Percentiles rank a stretch among this genome's conserved stretches.
These are phyloP conservation scores for Phaenicophaeus curvirostris DNA, from an alignment of 2,797 vertebrate genomes.

Conservation along the genomic window DNA sequence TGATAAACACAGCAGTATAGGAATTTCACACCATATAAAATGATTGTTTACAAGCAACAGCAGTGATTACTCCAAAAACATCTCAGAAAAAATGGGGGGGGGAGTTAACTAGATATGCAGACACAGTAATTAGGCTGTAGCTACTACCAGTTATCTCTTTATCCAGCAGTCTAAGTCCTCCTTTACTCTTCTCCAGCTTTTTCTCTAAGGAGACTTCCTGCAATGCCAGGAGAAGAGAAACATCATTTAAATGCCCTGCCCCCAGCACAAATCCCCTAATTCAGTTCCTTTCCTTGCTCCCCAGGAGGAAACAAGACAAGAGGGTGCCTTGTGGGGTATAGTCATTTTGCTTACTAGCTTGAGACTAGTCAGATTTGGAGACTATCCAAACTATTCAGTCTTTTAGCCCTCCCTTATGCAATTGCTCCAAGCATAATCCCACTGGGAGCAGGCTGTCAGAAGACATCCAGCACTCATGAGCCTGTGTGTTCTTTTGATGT, in stretches of 20 bases:
- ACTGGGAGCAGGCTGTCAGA: not conserved
- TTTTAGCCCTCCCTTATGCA: not conserved
- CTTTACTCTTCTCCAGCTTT: not conserved
- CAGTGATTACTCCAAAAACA: not conserved
- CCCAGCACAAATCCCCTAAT: not conserved
- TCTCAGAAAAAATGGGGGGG: not conserved
- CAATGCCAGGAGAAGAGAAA: not conserved
- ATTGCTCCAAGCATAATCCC: not conserved
- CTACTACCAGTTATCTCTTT: constrained; percentile 5
- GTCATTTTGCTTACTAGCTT: constrained; percentile 16
- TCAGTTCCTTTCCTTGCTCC: not conserved
- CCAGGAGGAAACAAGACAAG: not conserved
- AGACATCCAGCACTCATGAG: not conserved
- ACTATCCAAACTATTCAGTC: not conserved
- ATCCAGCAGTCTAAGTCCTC: not conserved
- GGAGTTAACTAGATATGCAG: not conserved
- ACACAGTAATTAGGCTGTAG: constrained; percentile 30
- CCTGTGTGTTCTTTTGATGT: not conserved
- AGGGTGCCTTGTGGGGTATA: not conserved
- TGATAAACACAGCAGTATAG: constrained; percentile 50
- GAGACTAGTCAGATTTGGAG: constrained; percentile 33
- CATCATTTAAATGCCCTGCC: not conserved
- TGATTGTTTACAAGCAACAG: constrained; percentile 33
- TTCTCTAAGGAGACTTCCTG: not conserved
- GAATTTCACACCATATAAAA: constrained; percentile 56